Percentiles rank a stretch among this genome's conserved stretches.
These are phyloP conservation scores for Artemia sp. DNA, from an alignment of 2,888 invertebrate species.

Conservation along the genomic window DNA sequence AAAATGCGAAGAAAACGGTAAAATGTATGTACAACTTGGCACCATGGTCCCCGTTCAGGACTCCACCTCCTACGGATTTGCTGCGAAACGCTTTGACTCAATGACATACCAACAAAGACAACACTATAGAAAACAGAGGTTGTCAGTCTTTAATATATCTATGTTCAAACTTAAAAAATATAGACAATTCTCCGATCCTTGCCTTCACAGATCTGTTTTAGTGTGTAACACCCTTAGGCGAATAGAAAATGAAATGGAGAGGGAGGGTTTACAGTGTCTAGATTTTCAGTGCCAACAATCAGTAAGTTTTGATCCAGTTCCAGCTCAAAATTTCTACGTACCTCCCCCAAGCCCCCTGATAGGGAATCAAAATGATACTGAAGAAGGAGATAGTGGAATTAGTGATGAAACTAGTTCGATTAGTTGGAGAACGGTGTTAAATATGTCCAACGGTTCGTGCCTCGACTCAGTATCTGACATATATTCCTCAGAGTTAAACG, in stretches of 20 bases:
- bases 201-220: conserved; percentile 69
- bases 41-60: conserved; percentile 29
- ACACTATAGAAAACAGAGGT: conserved; percentile 56
- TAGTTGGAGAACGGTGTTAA: conserved; percentile 79
- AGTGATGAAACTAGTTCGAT: conserved; percentile 52
- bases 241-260: conserved; percentile 73
- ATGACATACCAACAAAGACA: conserved; percentile 19
- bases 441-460: conserved; percentile 67
- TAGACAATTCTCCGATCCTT: conserved; percentile 73
- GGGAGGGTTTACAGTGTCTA: conserved; percentile 32
- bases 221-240: conserved; percentile 79
- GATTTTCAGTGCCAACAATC: conserved; percentile 26
- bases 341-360: conserved; percentile 25
- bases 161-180: conserved; percentile 77
- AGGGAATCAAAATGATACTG: background rate
- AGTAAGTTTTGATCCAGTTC: conserved; percentile 27
- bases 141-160: conserved; percentile 75
- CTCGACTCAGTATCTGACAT: conserved; percentile 43
- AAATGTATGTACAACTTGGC: conserved; percentile 70
- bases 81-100: background rate
- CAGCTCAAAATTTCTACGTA: conserved; percentile 25
- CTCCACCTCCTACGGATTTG: conserved; percentile 18
- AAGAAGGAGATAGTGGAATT: conserved; percentile 26
- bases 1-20: conserved; percentile 70
- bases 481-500: conserved; percentile 4